Conservation (phyloP, 2,888 invertebrate genomes). For the Plebejus anna region DNA sequence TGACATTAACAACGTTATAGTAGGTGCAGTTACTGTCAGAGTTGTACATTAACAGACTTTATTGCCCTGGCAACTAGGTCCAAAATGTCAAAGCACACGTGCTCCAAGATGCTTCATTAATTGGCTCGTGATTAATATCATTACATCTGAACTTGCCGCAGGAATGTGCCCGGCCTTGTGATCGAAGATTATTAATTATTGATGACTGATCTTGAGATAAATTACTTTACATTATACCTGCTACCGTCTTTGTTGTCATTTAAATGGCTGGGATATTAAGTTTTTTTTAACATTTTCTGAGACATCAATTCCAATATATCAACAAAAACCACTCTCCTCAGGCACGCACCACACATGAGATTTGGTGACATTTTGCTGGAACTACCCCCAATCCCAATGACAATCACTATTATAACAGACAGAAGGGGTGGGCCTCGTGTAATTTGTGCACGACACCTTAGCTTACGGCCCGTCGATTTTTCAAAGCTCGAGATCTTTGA, state of each 20-base stretch:
- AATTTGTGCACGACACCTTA: too few relatives aligned
- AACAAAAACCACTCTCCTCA: too few relatives aligned
- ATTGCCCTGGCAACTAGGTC: not conserved
- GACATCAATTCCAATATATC: too few relatives aligned
- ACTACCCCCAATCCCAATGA: too few relatives aligned
- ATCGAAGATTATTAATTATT: conserved; percentile 29
- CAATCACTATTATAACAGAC: too few relatives aligned
- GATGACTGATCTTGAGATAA: conserved; percentile 22
- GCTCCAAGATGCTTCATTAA: not conserved
- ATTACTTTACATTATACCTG: conserved; percentile 16
- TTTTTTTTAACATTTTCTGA: too few relatives aligned
- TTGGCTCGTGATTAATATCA: conserved; percentile 5
- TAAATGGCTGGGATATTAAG: not conserved
- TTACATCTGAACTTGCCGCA: not conserved
- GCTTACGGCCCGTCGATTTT: too few relatives aligned
- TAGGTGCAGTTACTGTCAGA: not conserved
- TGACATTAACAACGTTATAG: not conserved
- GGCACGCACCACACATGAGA: too few relatives aligned
- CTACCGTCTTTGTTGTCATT: not conserved
- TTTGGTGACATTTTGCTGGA: too few relatives aligned
- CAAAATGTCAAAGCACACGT: not conserved
- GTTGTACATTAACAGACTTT: not conserved
- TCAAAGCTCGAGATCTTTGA: too few relatives aligned
- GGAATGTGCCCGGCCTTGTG: conserved; percentile 15
- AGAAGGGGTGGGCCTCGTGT: too few relatives aligned